Evolutionary conservation across 2,888 invertebrate genomes (phyloP), one percentile per base, ranked within the genome.

Genomic region (Fissipunctia ypsillon): DNA sequence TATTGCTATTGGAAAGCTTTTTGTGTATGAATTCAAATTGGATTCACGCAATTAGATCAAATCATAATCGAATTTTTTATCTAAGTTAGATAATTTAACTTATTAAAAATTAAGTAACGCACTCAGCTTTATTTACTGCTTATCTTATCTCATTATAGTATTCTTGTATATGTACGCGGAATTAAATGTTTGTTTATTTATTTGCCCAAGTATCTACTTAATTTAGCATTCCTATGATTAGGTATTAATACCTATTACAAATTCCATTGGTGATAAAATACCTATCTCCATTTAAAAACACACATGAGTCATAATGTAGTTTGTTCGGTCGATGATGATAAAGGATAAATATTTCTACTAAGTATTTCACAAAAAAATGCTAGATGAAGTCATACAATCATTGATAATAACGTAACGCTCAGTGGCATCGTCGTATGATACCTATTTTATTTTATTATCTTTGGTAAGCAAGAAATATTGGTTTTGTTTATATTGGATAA

Each of bases 311-410:
- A 93, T 78, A 73, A 52, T 69, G 75, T 82, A 78, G 84, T 87
- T 87, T 83, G 71, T 77, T 80, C 74, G 81, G 88, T 85, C 81
- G 87, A 88, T 89, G 90, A 90, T 90, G 87, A 87, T 84, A 82
- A 85, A 77, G 84, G 80, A 89, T 89, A 88, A 85, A 83, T 87
- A 90, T 88, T 86, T 86, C 76, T 73, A 78, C 86, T 69, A 83
- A 88, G 86, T 89, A 89, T 92, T 91, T 90, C 84, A 86, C 86
- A 90, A 90, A 92, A 92, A 92, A 91, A 82, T 78, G n/a, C 78
- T 78, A 78, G 88, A 86, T 91, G 90, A 90, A 91, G 89, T 93
- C 91, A 92, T 89, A 82, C 89, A 88, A 89, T 87, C 80, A 79
- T 83, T 87, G 88, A 90, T 88, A 87, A 85, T 85, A 88, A 82